phyloP scores from a whole-genome alignment of 2,888 invertebrate species.

The Drosophila longiperda region DNA sequence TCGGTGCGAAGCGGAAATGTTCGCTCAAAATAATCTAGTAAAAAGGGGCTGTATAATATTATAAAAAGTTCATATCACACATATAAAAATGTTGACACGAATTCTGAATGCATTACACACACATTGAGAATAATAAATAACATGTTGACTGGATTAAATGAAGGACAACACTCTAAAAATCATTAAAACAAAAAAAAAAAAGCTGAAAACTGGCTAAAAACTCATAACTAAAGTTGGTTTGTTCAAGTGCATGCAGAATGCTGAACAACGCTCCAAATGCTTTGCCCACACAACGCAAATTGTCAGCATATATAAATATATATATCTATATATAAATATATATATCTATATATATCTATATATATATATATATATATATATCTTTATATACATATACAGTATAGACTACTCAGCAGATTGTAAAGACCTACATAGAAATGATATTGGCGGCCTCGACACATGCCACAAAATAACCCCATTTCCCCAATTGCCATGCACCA shows the following conservation, averaged over 20 bases:
- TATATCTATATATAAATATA: neutral
- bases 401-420: constrained; percentile 28
- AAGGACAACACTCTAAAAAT: neutral
- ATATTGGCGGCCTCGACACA: constrained; percentile 55
- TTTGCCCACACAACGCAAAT: constrained; percentile 17
- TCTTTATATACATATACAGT: constrained; percentile 4
- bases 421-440: constrained; percentile 45
- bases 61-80: neutral
- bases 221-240: constrained; percentile 4
- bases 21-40: neutral
- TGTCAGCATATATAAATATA: neutral
- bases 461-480: constrained; percentile 21
- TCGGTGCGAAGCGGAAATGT: constrained; percentile 5
- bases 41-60: neutral
- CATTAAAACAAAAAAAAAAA: neutral
- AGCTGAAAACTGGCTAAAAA: neutral
- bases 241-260: constrained; percentile 16
- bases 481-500: constrained; percentile 32
- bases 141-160: neutral
- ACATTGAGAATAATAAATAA: neutral
- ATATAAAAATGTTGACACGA: constrained; percentile 5
- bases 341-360: neutral
- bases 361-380: neutral
- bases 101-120: neutral
- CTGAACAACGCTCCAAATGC: constrained; percentile 32